Percentiles rank a stretch among this genome's conserved stretches.
phyloP scores from a whole-genome alignment of 2,797 vertebrate genomes.

The Numenius phaeopus region DNA sequence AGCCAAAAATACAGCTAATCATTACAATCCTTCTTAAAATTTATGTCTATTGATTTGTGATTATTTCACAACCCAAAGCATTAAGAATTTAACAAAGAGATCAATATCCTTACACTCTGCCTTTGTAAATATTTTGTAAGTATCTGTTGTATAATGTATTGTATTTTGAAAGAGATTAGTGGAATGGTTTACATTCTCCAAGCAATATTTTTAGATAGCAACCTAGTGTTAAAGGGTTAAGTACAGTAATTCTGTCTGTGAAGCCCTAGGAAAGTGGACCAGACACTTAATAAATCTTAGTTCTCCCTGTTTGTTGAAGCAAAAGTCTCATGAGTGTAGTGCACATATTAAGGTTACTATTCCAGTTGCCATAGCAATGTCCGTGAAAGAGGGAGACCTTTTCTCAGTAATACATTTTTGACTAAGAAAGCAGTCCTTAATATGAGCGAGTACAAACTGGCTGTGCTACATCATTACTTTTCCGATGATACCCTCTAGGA shows the following conservation, averaged over 20 bases:
- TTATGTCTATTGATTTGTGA: conserved; percentile 18
- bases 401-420: neutral
- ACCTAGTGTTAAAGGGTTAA: neutral
- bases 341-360: neutral
- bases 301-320: neutral
- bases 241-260: neutral
- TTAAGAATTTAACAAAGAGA: conserved; percentile 40
- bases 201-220: neutral
- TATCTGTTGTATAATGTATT: neutral
- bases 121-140: neutral
- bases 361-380: conserved; percentile 25
- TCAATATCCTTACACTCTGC: neutral
- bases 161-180: neutral
- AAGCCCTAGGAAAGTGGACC: neutral
- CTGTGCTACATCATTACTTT: neutral
- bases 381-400: neutral
- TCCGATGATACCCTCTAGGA: neutral
- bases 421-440: neutral
- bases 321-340: neutral
- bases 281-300: neutral
- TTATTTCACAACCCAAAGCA: conserved; percentile 3
- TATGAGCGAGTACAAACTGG: neutral
- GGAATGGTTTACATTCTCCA: neutral
- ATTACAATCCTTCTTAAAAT: neutral
- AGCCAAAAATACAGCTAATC: neutral